phyloP scores from a whole-genome alignment of 2,888 invertebrate species.

The Palloptera scutellata region DNA sequence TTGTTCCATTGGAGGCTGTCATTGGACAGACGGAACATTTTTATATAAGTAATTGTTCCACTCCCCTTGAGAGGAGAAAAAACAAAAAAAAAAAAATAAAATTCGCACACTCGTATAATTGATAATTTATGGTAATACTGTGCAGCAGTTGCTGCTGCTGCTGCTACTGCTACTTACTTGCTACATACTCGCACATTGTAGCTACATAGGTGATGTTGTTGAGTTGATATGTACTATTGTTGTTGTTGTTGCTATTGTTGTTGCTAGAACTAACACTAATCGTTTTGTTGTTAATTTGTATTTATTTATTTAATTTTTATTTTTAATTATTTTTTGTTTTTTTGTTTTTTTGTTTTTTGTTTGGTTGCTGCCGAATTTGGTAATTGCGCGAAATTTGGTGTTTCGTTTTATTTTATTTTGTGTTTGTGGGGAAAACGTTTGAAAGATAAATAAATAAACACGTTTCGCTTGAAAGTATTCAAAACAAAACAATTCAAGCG shows the following conservation, averaged over 20 bases:
- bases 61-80: not conserved
- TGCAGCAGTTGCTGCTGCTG: slow-evolving; percentile 1
- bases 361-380: slow-evolving; percentile 20
- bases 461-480: slow-evolving; percentile 15
- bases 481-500: slow-evolving; percentile 1
- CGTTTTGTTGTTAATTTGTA: too few species aligned
- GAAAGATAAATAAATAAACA: slow-evolving; percentile 36
- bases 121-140: slow-evolving; percentile 49
- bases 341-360: not conserved
- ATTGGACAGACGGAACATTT: not conserved
- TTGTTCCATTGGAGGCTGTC: not conserved
- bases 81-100: too few species aligned
- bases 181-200: too few species aligned
- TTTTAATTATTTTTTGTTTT: too few species aligned
- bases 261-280: not conserved
- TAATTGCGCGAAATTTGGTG: slow-evolving; percentile 25
- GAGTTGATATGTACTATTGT: not conserved
- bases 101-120: slow-evolving; percentile 53
- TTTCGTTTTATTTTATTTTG: slow-evolving; percentile 11
- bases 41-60: not conserved
- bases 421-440: slow-evolving; percentile 34
- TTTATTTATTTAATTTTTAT: too few species aligned
- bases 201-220: too few species aligned
- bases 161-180: not conserved
- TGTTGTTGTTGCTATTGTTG: not conserved